A percentile compares a stretch with the other conserved stretches of the same genome.
phyloP scores from a whole-genome alignment of 2,113 vertebrate species.

The Lamprotornis superbus region DNA sequence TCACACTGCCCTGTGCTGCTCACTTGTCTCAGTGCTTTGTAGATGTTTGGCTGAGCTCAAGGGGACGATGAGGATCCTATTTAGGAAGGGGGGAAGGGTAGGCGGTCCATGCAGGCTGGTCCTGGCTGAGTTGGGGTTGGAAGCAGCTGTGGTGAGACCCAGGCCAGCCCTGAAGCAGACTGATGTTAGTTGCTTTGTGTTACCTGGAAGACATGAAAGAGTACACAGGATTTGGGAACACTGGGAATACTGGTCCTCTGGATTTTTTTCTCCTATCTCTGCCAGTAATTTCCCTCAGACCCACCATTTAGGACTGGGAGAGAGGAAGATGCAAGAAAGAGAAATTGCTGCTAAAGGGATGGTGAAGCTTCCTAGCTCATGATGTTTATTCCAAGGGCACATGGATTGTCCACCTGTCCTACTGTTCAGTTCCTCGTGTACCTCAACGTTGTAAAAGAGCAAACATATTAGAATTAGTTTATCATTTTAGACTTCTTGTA shows the following conservation, averaged over 20 bases:
- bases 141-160: neutral
- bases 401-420: neutral
- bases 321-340: neutral
- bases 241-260: neutral
- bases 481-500: neutral
- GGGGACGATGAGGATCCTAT: fast-evolving
- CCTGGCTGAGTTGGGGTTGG: neutral
- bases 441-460: neutral
- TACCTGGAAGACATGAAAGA: neutral
- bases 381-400: neutral
- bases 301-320: neutral
- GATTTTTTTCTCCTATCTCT: neutral
- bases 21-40: neutral
- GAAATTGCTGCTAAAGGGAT: neutral
- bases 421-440: fast-evolving
- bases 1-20: neutral
- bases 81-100: neutral
- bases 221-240: neutral
- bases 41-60: neutral
- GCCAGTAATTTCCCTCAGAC: neutral
- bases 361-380: neutral
- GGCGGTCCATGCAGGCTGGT: neutral
- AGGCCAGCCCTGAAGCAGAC: neutral
- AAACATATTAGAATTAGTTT: neutral
- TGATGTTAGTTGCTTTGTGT: neutral